These are phyloP conservation scores for Vidua macroura DNA, from an alignment of 2,113 vertebrate genomes.

Conservation along the genomic window DNA sequence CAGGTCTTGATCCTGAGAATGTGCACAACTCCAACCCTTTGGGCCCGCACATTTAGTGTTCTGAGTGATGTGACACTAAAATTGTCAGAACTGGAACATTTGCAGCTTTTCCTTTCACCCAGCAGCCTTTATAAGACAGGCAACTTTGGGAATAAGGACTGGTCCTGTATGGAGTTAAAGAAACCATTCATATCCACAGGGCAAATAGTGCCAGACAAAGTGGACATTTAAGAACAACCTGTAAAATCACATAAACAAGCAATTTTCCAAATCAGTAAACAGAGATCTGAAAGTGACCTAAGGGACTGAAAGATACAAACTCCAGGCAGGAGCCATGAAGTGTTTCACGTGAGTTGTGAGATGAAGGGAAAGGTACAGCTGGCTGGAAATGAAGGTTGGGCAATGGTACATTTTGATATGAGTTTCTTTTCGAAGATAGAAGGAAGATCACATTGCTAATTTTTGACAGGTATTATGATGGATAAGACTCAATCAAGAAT, in stretches of 20 bases:
- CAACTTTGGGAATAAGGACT: background rate
- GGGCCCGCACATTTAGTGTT: background rate
- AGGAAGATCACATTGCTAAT: background rate
- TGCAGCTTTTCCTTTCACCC: background rate
- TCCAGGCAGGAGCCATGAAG: background rate
- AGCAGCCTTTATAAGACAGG: background rate
- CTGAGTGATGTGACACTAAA: background rate
- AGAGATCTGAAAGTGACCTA: background rate
- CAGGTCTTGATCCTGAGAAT: background rate
- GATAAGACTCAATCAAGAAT: background rate
- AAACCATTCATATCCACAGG: background rate
- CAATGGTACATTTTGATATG: background rate
- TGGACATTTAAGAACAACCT: background rate
- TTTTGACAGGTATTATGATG: background rate
- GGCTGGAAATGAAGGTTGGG: background rate
- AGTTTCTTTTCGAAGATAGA: background rate
- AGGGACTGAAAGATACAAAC: background rate
- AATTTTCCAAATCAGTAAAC: background rate
- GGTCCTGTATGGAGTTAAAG: background rate
- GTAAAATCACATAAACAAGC: background rate
- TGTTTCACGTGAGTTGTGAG: background rate
- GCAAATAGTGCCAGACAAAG: background rate
- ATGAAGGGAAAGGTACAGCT: background rate
- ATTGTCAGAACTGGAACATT: background rate
- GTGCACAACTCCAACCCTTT: background rate